Base-by-base conservation (phyloP, 92 coral and sea anemone genomes). In the Paramuricea clavata region DNA sequence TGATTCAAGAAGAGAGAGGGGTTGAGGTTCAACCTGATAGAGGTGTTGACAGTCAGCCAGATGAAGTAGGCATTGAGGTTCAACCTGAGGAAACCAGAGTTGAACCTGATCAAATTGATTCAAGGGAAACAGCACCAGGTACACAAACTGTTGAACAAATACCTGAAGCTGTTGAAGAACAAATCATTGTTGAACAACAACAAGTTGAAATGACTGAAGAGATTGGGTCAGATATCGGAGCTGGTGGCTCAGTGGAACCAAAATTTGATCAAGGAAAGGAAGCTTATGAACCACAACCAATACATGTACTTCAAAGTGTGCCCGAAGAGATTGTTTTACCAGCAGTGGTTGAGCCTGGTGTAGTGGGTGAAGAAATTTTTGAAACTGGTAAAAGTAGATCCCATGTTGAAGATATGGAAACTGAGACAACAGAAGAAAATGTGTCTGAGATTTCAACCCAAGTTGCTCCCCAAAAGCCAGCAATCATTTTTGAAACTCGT, bases 31-130 rank as follows among this genome's bases (percentile, higher is more conserved):
- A 34, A 36, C 42, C 31, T 56, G 81, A 68, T 0, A 16, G 69
- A 23, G 73, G 56, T 62, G n/a, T 1, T 3, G 67, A 50, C 26
- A 67, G 67, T 22, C 64, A 25, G 27, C 49, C 76, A 2, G 78
- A 86, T 21, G 85, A 77, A 44, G 85, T 54, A n/a, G 83, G 32
- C 62, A 80, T 70, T 16, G 73, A 78, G 86, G 42, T 56, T 59
- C 69, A 34, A 13, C 50, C 39, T 59, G 91, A 71, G 1, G 87
- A 70, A 12, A 74, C 28, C 44, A 54, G 61, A 36, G 75, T 47
- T 19, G 89, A 86, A n/a, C 35, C 27, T 1, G 86, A 42, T 4
- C 65, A 43, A 34, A 78, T 22, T 78, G 83, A 54, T 12, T 81
- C 77, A 22, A 49, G 5, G 16, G 30, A 34, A 31, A 36, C 54